Percentiles rank a stretch among this genome's conserved stretches.
Conservation (phyloP, 1,140 invertebrate genomes). For the Anastrepha obliqua region DNA sequence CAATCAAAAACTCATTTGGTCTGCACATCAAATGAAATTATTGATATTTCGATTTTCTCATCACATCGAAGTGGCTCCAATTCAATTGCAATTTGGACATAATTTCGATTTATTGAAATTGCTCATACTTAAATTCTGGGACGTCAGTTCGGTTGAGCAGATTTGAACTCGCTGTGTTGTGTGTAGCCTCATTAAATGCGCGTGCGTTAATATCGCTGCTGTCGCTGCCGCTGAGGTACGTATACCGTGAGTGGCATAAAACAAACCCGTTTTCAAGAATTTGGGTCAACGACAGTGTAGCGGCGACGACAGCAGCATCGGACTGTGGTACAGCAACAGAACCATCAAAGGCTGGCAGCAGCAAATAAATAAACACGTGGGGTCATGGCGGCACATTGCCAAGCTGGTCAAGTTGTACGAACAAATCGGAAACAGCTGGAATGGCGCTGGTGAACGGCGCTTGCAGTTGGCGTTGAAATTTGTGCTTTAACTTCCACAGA, state of each 20-base stretch:
- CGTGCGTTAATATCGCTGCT: neutral
- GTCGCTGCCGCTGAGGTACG: neutral
- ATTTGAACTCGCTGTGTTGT: neutral
- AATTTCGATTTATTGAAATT: neutral
- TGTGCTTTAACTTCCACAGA: neutral
- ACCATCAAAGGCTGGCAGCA: neutral
- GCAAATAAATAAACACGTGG: slow-evolving; percentile 16
- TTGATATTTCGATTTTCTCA: too few relatives aligned
- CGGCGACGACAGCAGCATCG: neutral
- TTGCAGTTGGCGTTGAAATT: neutral
- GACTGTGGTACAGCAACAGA: neutral
- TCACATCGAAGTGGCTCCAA: too few relatives aligned
- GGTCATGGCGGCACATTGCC: neutral
- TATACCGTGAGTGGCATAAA: neutral
- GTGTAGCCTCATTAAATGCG: neutral
- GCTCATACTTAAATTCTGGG: neutral
- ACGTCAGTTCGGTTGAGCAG: neutral
- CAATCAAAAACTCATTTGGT: neutral
- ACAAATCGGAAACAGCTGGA: neutral
- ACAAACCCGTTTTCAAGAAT: slow-evolving; percentile 29
- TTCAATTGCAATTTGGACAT: too few relatives aligned
- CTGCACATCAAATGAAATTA: too few relatives aligned
- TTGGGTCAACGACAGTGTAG: slow-evolving; percentile 28
- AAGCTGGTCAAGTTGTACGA: neutral
- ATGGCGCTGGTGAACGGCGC: neutral